Conservation (phyloP, 1,140 invertebrate genomes). For the Drosophila nigromelanica region DNA sequence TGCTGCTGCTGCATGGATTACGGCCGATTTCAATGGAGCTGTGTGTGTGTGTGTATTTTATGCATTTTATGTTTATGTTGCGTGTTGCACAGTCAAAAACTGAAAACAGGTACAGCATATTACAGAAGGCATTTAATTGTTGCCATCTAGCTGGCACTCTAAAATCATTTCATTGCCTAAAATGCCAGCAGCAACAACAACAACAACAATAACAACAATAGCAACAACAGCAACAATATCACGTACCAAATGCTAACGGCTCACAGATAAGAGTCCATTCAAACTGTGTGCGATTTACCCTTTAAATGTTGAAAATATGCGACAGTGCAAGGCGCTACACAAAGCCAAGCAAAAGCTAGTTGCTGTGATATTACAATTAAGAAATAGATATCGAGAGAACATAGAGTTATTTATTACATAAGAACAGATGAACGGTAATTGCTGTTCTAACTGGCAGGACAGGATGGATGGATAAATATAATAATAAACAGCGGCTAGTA, state of each 20-base stretch:
- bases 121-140: constrained; percentile 76
- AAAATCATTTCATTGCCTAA: constrained; percentile 68
- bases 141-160: constrained; percentile 63
- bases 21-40: constrained; percentile 57
- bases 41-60: constrained; percentile 49
- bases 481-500: no score
- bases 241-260: constrained; percentile 63
- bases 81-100: constrained; percentile 33
- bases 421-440: no score
- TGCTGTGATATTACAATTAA: background rate
- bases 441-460: no score
- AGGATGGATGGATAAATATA: no score
- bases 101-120: constrained; percentile 68
- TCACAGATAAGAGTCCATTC: constrained; percentile 55
- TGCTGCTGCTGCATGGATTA: constrained; percentile 63
- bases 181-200: constrained; percentile 13
- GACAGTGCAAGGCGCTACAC: constrained; percentile 4
- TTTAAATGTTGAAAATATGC: constrained; percentile 25
- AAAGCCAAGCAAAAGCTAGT: background rate
- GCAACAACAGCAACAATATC: constrained; percentile 49
- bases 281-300: background rate
- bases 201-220: constrained; percentile 10
- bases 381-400: no score
- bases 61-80: constrained; percentile 62
- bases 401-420: no score